Percentiles rank a stretch among this genome's conserved stretches.
Conservation (phyloP, 2,113 vertebrate genomes). For the Polypterus bichir region DNA sequence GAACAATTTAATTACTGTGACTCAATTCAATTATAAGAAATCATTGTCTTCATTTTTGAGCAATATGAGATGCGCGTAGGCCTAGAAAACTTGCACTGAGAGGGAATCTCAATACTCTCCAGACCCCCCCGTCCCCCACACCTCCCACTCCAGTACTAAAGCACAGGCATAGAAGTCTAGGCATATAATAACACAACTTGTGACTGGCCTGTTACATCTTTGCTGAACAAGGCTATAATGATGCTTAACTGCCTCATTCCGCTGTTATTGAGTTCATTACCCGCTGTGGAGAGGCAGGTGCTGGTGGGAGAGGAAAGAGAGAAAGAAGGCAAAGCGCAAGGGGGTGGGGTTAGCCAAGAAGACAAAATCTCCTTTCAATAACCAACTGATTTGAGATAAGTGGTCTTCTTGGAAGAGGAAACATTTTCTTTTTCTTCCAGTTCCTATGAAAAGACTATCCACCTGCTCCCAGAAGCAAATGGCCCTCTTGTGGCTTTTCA, state of each 20-base stretch:
- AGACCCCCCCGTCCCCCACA: conserved; percentile 17
- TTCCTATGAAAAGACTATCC: conserved; percentile 32
- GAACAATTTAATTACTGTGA: no score
- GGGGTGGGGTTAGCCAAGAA: conserved; percentile 7
- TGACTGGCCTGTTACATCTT: conserved; percentile 13
- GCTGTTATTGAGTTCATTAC: conserved; percentile 31
- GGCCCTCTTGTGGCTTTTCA: conserved; percentile 30
- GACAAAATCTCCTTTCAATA: conserved; percentile 31
- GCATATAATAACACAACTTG: conserved; percentile 13
- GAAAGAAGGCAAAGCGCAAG: conserved; percentile 5
- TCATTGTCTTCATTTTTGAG: no score
- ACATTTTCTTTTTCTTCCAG: conserved; percentile 24
- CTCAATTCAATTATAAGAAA: no score
- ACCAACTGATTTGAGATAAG: conserved; percentile 35
- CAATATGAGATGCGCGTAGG: no score
- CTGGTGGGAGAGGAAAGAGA: conserved; percentile 20
- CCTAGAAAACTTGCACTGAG: no score
- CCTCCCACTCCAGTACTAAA: neutral
- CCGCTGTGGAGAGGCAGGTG: conserved; percentile 32
- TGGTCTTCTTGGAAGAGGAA: conserved; percentile 37
- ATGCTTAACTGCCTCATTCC: conserved; percentile 29
- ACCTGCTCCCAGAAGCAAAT: conserved; percentile 35
- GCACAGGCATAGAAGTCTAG: conserved; percentile 7
- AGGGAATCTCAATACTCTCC: neutral
- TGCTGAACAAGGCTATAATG: conserved; percentile 26